Evolutionary conservation across 1,140 invertebrate species (phyloP).

Genomic region (Cheumatopsyche charites): DNA sequence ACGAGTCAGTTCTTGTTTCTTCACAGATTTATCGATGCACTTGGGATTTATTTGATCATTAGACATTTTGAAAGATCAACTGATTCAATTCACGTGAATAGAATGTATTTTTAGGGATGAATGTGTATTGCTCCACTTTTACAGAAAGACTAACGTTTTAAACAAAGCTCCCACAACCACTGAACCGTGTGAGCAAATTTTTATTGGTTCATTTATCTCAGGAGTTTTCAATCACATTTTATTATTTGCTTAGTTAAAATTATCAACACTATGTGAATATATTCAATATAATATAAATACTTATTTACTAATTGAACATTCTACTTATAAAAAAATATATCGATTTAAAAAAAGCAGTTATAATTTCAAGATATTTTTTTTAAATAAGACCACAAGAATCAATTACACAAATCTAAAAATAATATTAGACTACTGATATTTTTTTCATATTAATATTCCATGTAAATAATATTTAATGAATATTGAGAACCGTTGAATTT

Average conservation of each 20-base stretch:
- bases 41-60: constrained; percentile 6
- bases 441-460: neutral
- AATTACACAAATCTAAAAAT: neutral
- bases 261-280: no score
- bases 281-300: no score
- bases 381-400: neutral
- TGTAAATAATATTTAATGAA: neutral
- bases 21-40: constrained; percentile 10
- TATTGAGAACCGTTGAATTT: neutral
- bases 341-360: neutral
- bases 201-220: constrained; percentile 26
- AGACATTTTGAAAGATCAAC: neutral
- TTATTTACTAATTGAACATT: no score
- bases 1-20: constrained; percentile 32
- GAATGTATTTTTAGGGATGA: no score
- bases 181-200: constrained; percentile 28
- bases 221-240: constrained; percentile 2
- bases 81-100: no score
- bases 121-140: neutral
- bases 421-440: neutral
- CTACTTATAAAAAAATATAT: no score
- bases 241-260: neutral
- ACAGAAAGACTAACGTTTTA: neutral
- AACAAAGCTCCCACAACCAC: neutral
- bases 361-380: neutral